These are phyloP conservation scores for Hydractinia echinata DNA, from an alignment of 30 jellyfish, hydroid and myxozoan genomes.

Conservation along the genomic window DNA sequence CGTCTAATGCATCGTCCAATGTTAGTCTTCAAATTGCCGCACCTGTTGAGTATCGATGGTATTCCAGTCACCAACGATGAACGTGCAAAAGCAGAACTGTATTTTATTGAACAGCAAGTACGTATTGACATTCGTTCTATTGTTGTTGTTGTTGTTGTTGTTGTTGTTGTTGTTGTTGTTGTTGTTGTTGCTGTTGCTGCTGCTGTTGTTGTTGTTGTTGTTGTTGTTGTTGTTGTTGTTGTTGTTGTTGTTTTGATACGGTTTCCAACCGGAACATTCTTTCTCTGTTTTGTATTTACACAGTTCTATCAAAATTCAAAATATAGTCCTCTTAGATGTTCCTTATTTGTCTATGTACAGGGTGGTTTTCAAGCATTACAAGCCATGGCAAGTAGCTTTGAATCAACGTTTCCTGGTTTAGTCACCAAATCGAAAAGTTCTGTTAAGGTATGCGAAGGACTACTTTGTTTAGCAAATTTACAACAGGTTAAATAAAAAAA, in stretches of 20 bases:
- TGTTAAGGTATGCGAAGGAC: conserved; percentile 13
- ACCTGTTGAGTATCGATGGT: conserved; percentile 77
- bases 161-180: too few relatives aligned
- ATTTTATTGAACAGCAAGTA: conserved; percentile 90
- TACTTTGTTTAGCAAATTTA: too few relatives aligned
- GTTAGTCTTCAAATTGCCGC: conserved; percentile 83
- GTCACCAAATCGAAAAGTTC: conserved; percentile 12
- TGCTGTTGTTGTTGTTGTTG: not conserved
- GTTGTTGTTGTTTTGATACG: too few relatives aligned
- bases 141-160: not conserved
- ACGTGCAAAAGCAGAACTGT: conserved; percentile 86
- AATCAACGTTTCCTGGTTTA: conserved; percentile 19
- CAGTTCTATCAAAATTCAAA: too few relatives aligned
- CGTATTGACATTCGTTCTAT: not conserved
- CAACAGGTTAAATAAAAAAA: too few relatives aligned
- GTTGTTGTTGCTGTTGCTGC: not conserved
- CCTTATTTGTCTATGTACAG: conserved; percentile 16
- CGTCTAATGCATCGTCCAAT: conserved; percentile 82
- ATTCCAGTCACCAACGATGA: conserved; percentile 87
- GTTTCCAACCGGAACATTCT: too few relatives aligned
- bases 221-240: too few relatives aligned
- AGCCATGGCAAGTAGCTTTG: conserved; percentile 26
- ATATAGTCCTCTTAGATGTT: not conserved
- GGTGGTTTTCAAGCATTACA: conserved; percentile 47
- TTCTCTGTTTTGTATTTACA: not conserved